phyloP scores from a whole-genome alignment of 2,888 invertebrate species.

The Ceratothoa steindachneri region DNA sequence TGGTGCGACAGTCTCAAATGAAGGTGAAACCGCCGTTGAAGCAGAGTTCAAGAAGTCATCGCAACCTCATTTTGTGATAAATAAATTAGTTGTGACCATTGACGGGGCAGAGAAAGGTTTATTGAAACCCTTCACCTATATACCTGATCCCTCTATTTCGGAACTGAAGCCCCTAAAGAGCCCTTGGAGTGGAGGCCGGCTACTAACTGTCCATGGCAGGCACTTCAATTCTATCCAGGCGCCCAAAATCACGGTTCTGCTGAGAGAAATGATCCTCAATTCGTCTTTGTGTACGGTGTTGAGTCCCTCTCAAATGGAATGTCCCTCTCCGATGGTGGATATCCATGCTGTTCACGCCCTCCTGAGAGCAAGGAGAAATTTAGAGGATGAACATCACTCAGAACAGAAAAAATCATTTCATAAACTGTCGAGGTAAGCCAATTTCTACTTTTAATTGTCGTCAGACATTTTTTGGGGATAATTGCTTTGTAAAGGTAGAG shows the following conservation, averaged over 20 bases:
- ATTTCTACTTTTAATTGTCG: background rate
- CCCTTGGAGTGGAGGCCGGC: constrained; percentile 87
- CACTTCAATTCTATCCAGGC: constrained; percentile 85
- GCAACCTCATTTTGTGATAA: background rate
- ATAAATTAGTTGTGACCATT: constrained; percentile 67
- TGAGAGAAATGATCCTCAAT: constrained; percentile 16
- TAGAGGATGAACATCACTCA: constrained; percentile 42
- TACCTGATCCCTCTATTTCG: constrained; percentile 87
- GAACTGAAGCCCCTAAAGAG: constrained; percentile 87
- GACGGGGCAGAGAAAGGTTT: constrained; percentile 84
- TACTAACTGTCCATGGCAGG: constrained; percentile 87
- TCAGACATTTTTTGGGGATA: background rate
- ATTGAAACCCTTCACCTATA: constrained; percentile 77
- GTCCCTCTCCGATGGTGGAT: constrained; percentile 85
- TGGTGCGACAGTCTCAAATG: background rate
- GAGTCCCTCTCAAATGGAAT: constrained; percentile 86
- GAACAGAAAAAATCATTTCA: constrained; percentile 46
- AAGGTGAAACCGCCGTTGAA: background rate
- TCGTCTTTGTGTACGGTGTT: constrained; percentile 67
- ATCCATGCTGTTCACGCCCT: constrained; percentile 57
- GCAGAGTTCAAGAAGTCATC: background rate
- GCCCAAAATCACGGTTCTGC: constrained; percentile 71
- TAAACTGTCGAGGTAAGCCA: constrained; percentile 5
- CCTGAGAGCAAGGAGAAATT: constrained; percentile 33
- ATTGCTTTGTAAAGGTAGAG: no score